Percentiles rank a stretch among this genome's conserved stretches.
These are phyloP conservation scores for Trachelus tabidus DNA, from an alignment of 2,888 invertebrate genomes.

Conservation along the genomic window DNA sequence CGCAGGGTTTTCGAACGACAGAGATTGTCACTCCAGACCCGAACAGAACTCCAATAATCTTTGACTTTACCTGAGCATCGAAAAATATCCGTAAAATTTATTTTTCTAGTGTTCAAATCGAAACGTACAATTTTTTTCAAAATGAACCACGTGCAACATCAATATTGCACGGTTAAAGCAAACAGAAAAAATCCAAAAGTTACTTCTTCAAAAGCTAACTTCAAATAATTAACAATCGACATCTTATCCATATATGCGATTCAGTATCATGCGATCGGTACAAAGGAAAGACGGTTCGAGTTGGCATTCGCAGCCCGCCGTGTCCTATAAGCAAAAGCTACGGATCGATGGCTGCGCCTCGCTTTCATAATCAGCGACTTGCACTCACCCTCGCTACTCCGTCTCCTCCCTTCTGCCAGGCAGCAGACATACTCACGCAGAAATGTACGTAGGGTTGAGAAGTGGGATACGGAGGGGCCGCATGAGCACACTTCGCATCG, in stretches of 20 bases:
- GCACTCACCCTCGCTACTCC: conserved; percentile 3
- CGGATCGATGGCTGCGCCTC: conserved; percentile 15
- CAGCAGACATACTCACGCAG: neutral
- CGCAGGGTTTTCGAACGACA: neutral
- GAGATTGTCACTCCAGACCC: neutral
- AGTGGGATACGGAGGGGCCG: conserved; percentile 23
- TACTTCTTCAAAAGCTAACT: neutral
- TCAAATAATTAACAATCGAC: neutral
- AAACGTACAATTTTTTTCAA: neutral
- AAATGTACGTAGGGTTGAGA: neutral
- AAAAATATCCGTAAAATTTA: neutral
- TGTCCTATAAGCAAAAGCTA: neutral
- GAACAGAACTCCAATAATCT: neutral
- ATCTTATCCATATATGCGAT: neutral
- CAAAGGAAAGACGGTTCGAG: neutral
- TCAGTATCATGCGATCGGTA: neutral
- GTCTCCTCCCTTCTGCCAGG: neutral
- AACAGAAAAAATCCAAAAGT: neutral
- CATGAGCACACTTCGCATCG: conserved; percentile 19
- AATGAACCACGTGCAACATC: too few relatives aligned
- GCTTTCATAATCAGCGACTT: conserved; percentile 22
- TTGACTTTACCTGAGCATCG: neutral
- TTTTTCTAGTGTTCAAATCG: neutral
- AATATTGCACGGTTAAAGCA: too few relatives aligned
- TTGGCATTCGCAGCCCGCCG: neutral